Percentiles rank a stretch among this genome's conserved stretches.
Conservation (phyloP, 2,797 vertebrate species). For the Myiothlypis chrysogaster region DNA sequence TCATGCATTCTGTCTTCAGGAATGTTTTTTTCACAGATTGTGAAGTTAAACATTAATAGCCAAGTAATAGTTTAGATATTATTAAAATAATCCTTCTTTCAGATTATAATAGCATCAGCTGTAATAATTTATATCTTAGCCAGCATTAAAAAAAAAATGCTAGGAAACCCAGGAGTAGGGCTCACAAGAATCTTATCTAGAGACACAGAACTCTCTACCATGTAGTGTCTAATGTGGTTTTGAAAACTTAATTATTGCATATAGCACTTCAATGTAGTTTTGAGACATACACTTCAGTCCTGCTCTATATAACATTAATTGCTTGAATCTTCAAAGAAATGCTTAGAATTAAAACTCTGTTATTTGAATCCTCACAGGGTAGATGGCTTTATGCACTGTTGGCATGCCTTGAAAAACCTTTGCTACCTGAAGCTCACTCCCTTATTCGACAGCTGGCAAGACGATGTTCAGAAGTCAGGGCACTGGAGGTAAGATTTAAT, state of each 20-base stretch:
- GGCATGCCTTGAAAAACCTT: constrained; percentile 93
- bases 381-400: constrained; percentile 91
- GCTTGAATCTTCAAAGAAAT: background rate
- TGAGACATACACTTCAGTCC: background rate
- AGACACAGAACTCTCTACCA: background rate
- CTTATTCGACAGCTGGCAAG: constrained; percentile 95
- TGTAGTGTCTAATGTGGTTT: background rate
- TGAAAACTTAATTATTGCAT: background rate
- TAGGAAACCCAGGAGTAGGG: background rate
- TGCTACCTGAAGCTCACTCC: constrained; percentile 95
- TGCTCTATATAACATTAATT: background rate
- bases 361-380: constrained; percentile 77
- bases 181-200: background rate
- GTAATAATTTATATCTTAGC: background rate
- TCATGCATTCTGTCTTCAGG: background rate
- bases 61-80: background rate
- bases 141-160: background rate
- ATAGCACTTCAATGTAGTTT: background rate
- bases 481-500: constrained; percentile 77
- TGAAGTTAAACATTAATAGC: background rate
- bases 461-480: constrained; percentile 88
- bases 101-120: background rate
- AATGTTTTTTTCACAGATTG: background rate
- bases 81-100: background rate
- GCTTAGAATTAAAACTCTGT: background rate